Percentiles rank a stretch among this genome's conserved stretches.
phyloP scores from a whole-genome alignment of 2,888 invertebrate genomes.

The Idaea aversata region DNA sequence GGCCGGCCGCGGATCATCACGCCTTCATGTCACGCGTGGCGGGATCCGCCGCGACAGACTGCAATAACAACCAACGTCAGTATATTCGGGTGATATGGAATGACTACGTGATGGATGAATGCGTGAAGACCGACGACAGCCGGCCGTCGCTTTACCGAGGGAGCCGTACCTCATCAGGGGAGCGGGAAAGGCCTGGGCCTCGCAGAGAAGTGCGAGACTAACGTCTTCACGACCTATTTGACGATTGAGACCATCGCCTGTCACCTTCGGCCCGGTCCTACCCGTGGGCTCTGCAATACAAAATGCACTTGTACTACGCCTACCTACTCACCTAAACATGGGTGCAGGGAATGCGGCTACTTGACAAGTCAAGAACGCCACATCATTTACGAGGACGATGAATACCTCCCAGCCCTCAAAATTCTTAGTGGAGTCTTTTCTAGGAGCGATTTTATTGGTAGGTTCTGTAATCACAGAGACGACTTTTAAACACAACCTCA shows the following conservation, averaged over 20 bases:
- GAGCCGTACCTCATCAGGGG: constrained; percentile 86
- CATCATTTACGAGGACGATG: constrained; percentile 68
- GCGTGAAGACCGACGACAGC: constrained; percentile 67
- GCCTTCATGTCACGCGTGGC: constrained; percentile 70
- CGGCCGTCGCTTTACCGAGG: constrained; percentile 45
- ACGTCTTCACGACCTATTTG: constrained; percentile 65
- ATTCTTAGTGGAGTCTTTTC: constrained; percentile 72
- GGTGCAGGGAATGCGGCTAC: constrained; percentile 86
- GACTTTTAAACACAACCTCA: constrained; percentile 35
- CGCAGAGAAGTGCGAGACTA: constrained; percentile 85
- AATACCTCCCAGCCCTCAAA: constrained; percentile 84
- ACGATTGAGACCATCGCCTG: constrained; percentile 82
- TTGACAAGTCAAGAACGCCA: constrained; percentile 84
- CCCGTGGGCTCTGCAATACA: constrained; percentile 84
- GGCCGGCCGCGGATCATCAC: constrained; percentile 78
- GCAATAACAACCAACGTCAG: constrained; percentile 77
- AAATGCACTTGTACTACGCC: constrained; percentile 49
- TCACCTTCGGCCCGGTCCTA: constrained; percentile 84
- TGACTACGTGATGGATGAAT: constrained; percentile 74
- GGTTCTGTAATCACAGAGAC: constrained; percentile 81
- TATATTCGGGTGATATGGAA: constrained; percentile 68
- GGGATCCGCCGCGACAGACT: constrained; percentile 69
- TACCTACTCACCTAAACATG: constrained; percentile 83
- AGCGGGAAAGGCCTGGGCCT: constrained; percentile 89
- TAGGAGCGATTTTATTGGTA: constrained; percentile 84